These are phyloP conservation scores for Labrus mixtus DNA, from an alignment of 2,113 vertebrate genomes.

Conservation along the genomic window DNA sequence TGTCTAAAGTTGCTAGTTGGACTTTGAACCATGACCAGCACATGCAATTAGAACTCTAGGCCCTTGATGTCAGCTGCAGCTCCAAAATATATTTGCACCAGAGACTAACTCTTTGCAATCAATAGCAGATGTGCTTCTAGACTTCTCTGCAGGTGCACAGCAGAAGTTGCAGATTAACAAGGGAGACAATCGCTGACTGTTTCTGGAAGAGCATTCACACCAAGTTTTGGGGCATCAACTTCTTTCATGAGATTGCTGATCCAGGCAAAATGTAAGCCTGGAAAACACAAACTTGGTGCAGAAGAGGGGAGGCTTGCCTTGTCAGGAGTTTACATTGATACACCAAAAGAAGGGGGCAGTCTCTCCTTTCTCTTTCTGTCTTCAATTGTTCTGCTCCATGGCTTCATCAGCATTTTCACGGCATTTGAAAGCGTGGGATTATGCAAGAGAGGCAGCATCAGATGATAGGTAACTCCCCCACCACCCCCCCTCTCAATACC, in stretches of 20 bases:
- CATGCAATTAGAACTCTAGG: too few relatives aligned
- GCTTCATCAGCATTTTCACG: slow-evolving; percentile 77
- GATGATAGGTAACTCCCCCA: slow-evolving; percentile 70
- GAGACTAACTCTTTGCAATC: background rate
- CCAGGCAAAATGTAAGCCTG: slow-evolving; percentile 59
- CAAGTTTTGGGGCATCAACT: slow-evolving; percentile 53
- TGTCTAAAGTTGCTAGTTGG: too few relatives aligned
- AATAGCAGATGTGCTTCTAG: background rate
- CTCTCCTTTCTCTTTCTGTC: slow-evolving; percentile 40
- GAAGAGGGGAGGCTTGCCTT: slow-evolving; percentile 66
- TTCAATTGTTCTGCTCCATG: slow-evolving; percentile 67
- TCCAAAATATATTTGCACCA: too few relatives aligned
- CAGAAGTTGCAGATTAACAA: slow-evolving; percentile 64
- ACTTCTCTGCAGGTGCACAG: slow-evolving; percentile 53
- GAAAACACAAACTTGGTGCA: slow-evolving; percentile 74
- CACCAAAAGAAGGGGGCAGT: slow-evolving; percentile 69
- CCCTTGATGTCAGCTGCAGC: too few relatives aligned
- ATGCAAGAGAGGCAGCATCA: slow-evolving; percentile 78
- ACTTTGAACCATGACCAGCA: too few relatives aligned
- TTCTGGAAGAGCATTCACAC: slow-evolving; percentile 61
- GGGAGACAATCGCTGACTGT: slow-evolving; percentile 71
- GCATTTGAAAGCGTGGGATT: slow-evolving; percentile 75
- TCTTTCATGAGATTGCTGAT: slow-evolving; percentile 80
- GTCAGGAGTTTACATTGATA: slow-evolving; percentile 80
- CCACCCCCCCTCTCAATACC: slow-evolving; percentile 9